Percentiles rank a stretch among this genome's conserved stretches.
phyloP scores from a whole-genome alignment of 2,113 vertebrate species.

The Equus przewalskii region DNA sequence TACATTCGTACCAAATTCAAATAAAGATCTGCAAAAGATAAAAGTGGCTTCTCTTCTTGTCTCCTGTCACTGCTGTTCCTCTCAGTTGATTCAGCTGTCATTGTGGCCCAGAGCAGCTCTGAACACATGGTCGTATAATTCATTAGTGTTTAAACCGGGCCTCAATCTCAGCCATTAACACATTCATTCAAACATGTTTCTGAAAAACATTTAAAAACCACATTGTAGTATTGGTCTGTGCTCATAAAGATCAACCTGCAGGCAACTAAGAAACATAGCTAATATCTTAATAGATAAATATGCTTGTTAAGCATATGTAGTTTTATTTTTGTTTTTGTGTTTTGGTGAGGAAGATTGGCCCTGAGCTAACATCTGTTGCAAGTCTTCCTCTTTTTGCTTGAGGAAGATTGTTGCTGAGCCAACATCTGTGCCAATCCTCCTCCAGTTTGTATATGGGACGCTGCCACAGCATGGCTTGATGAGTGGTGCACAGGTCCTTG shows the following conservation, averaged over 20 bases:
- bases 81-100: conserved; percentile 83
- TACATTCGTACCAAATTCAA: conserved; percentile 79
- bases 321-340: conserved; percentile 40
- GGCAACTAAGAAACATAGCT: neutral
- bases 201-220: neutral
- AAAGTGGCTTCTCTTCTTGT: conserved; percentile 58
- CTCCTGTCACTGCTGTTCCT: conserved; percentile 75
- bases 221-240: neutral
- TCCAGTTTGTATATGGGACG: too few relatives aligned
- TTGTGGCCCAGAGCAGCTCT: conserved; percentile 78
- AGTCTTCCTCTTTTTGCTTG: too few relatives aligned
- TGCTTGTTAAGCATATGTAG: conserved; percentile 48
- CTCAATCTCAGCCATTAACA: conserved; percentile 56
- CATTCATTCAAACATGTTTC: conserved; percentile 58
- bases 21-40: conserved; percentile 81
- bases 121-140: conserved; percentile 82
- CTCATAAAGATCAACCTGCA: neutral
- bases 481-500: too few relatives aligned
- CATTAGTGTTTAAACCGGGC: conserved; percentile 72
- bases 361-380: too few relatives aligned
- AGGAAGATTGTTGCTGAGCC: too few relatives aligned
- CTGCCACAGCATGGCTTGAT: too few relatives aligned
- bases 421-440: too few relatives aligned
- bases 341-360: too few relatives aligned
- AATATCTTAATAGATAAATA: conserved; percentile 48